Base-by-base conservation (phyloP, 2,888 invertebrate genomes). In the Caenorhabditis japonica region DNA sequence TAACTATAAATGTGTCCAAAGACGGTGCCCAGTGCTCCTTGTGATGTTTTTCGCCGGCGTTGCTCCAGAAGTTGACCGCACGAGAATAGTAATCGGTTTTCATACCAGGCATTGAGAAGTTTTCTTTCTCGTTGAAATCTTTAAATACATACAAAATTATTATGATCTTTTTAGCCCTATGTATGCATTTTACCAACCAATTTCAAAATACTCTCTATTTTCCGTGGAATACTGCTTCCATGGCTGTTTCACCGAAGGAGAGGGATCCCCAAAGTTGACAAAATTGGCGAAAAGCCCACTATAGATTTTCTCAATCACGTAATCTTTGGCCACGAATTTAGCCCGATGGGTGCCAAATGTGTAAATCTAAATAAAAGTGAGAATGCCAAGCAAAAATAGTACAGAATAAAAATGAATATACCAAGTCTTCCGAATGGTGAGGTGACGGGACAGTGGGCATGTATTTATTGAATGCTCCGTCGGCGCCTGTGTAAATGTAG, bases 321-420 rank as follows among this genome's bases (percentile, higher is more conserved):
- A 71, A 25, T 71, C 71, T 17, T 61, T 70, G n/a, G 34, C 27
- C 2, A 17, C 17, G n/a, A 53, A 17, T 10, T 33, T 15, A 10
- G 23, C 46, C 23, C 71, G 62, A 44, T 71, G 56, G 10, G 56
- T 46, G 1, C 71, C 71, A 17, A 71, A 47, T 4, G 49, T 27
- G 47, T 72, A 72, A 19, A 66, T 59, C 72, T 64, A 46, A 3
- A 47, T 4, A n/a, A n/a, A n/a, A n/a, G n/a, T n/a, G n/a, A n/a
- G n/a, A n/a, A n/a, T n/a, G n/a, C n/a, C n/a, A n/a, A n/a, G n/a
- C n/a, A n/a, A n/a, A n/a, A n/a, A n/a, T n/a, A n/a, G n/a, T n/a
- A n/a, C n/a, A n/a, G n/a, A n/a, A n/a, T n/a, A n/a, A n/a, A n/a
- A n/a, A n/a, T 34, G 23, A 44, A 43, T 38, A 30, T 30, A 69